These are phyloP conservation scores for Lates japonicus DNA, from an alignment of 2,797 vertebrate species.

Conservation along the genomic window DNA sequence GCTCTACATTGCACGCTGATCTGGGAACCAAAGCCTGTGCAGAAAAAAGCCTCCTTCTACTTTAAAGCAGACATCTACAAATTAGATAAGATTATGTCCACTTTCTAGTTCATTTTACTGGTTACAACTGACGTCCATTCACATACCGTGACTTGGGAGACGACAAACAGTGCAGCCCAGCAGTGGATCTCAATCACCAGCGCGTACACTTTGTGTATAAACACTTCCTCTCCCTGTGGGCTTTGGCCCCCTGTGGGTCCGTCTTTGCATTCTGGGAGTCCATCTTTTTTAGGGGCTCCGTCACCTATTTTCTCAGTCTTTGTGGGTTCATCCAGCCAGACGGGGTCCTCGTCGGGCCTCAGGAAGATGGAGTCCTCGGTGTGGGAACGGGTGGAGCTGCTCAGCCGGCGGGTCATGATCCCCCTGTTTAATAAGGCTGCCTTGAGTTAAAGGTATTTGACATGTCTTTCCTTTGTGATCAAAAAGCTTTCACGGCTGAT, in stretches of 20 bases:
- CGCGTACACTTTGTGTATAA: slow-evolving; percentile 72
- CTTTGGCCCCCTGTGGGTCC: slow-evolving; percentile 28
- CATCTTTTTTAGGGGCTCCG: slow-evolving; percentile 50
- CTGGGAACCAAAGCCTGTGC: slow-evolving; percentile 7
- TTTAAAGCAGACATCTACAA: not conserved
- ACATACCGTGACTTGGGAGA: slow-evolving; percentile 85
- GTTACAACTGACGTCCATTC: not conserved
- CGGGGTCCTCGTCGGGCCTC: slow-evolving; percentile 81
- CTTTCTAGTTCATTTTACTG: not conserved
- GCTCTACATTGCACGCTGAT: slow-evolving; percentile 7
- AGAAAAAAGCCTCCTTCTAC: not conserved
- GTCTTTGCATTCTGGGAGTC: slow-evolving; percentile 51
- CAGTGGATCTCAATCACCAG: slow-evolving; percentile 79
- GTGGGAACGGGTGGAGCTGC: slow-evolving; percentile 83
- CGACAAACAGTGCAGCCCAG: slow-evolving; percentile 79
- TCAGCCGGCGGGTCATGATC: slow-evolving; percentile 82
- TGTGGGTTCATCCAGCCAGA: slow-evolving; percentile 82
- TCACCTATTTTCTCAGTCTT: slow-evolving; percentile 66
- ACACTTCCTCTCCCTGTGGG: slow-evolving; percentile 66
- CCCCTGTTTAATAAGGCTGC: slow-evolving; percentile 62
- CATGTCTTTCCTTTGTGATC: not conserved
- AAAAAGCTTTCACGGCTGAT: not conserved
- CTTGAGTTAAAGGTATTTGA: slow-evolving; percentile 30
- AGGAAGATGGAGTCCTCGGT: slow-evolving; percentile 85
- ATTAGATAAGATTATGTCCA: not conserved